Evolutionary conservation across 2,888 invertebrate genomes (phyloP).

Genomic region (Nineta flava): DNA sequence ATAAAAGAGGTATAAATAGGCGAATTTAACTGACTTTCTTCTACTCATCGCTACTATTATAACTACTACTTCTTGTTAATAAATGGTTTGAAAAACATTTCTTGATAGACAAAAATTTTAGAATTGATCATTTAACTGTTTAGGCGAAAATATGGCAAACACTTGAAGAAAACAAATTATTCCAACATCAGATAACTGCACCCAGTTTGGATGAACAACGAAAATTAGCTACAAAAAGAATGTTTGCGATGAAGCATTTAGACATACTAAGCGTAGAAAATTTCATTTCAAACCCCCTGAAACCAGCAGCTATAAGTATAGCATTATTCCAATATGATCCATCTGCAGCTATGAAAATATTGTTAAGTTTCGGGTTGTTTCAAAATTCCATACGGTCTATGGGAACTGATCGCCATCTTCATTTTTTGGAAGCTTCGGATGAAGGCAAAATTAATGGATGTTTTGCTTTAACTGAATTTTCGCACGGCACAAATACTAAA

Average conservation of each 20-base stretch:
- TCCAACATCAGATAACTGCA: slow-evolving; percentile 31
- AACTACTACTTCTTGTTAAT: no score
- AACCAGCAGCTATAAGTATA: slow-evolving; percentile 32
- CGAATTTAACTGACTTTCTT: no score
- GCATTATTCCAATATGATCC: slow-evolving; percentile 41
- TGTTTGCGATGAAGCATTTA: slow-evolving; percentile 46
- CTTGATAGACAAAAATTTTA: no score
- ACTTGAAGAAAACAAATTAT: slow-evolving; percentile 41
- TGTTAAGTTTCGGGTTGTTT: slow-evolving; percentile 49
- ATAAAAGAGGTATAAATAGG: no score
- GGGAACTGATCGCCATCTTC: slow-evolving; percentile 45
- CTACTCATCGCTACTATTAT: no score
- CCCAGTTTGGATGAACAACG: slow-evolving; percentile 37
- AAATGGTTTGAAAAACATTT: no score
- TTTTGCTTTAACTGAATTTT: slow-evolving; percentile 77
- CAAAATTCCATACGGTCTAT: slow-evolving; percentile 44
- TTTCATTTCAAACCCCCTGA: slow-evolving; percentile 28
- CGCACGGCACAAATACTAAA: slow-evolving; percentile 82
- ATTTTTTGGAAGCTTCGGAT: slow-evolving; percentile 30
- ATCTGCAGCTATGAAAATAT: slow-evolving; percentile 45
- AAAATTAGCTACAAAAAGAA: slow-evolving; percentile 35
- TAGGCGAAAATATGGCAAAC: slow-evolving; percentile 40
- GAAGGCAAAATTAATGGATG: slow-evolving; percentile 40
- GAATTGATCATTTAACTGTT: slow-evolving; percentile 10
- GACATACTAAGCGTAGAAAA: slow-evolving; percentile 39